Conservation (phyloP, 2,888 invertebrate species). For the Selenia dentaria region DNA sequence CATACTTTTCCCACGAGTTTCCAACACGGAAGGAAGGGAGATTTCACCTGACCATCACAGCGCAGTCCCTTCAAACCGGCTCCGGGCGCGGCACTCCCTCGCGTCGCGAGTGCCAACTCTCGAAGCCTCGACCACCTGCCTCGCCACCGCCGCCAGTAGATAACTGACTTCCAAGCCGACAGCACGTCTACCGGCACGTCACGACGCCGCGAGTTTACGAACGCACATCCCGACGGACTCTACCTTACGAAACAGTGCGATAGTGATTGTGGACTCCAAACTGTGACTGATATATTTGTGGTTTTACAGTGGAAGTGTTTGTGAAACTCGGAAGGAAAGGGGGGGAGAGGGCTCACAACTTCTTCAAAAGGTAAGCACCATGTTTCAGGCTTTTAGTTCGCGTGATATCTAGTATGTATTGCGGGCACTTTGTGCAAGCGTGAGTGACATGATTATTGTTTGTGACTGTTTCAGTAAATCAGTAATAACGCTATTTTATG, state of each 20-base stretch:
- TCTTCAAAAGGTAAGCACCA: constrained; percentile 73
- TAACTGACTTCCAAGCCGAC: constrained; percentile 62
- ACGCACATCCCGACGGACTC: neutral
- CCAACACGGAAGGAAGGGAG: constrained; percentile 38
- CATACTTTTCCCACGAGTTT: constrained; percentile 15
- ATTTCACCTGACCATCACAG: constrained; percentile 40
- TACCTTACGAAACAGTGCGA: constrained; percentile 10
- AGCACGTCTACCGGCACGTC: constrained; percentile 48
- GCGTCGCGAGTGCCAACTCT: neutral
- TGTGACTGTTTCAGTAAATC: too few relatives aligned
- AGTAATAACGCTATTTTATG: too few relatives aligned
- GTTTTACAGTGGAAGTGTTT: constrained; percentile 31
- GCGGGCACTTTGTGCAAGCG: too few relatives aligned
- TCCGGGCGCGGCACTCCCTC: constrained; percentile 48
- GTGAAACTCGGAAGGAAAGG: constrained; percentile 69
- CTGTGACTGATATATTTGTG: constrained; percentile 22
- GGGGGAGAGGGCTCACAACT: constrained; percentile 58
- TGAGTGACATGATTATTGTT: too few relatives aligned
- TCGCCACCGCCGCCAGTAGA: constrained; percentile 70
- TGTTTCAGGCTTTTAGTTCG: too few relatives aligned
- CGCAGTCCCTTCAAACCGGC: constrained; percentile 33
- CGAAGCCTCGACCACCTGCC: constrained; percentile 27
- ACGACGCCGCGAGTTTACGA: constrained; percentile 7
- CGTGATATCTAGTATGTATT: too few relatives aligned
- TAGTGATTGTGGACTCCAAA: constrained; percentile 22